phyloP scores from a whole-genome alignment of 1,140 invertebrate species.

The Adoxophyes honmai region DNA sequence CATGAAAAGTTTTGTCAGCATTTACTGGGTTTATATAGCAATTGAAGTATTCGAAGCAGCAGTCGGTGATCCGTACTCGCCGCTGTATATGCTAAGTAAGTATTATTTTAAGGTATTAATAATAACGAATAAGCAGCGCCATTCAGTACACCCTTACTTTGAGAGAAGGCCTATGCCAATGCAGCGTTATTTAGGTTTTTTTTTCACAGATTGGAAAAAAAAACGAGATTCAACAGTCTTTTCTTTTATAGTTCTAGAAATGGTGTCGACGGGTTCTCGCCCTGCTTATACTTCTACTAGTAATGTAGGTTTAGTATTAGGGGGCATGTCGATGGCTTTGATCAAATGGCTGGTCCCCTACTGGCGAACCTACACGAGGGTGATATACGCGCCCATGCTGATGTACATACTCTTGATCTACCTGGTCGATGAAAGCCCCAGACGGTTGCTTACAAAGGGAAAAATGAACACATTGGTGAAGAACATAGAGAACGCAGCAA shows the following conservation, averaged over 20 bases:
- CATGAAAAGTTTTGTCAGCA: background rate
- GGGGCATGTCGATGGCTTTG: background rate
- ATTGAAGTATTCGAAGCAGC: conserved; percentile 14
- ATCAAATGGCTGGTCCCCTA: conserved; percentile 10
- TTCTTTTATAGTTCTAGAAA: conserved; percentile 15
- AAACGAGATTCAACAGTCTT: too few species aligned
- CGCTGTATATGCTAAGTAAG: conserved; percentile 5
- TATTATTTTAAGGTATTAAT: too few species aligned
- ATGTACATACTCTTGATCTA: conserved; percentile 15
- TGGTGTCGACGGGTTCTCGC: background rate
- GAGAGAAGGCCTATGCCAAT: too few species aligned
- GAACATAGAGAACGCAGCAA: conserved; percentile 14
- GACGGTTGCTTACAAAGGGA: conserved; percentile 81
- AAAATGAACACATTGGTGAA: conserved; percentile 5
- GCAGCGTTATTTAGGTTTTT: too few species aligned
- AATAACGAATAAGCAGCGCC: too few species aligned
- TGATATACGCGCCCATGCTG: conserved; percentile 14
- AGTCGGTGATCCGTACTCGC: conserved; percentile 11
- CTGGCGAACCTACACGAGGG: conserved; percentile 18
- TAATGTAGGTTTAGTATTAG: background rate
- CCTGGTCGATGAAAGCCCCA: conserved; percentile 18
- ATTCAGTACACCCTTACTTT: too few species aligned
- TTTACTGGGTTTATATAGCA: conserved; percentile 4
- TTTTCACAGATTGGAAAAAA: too few species aligned
- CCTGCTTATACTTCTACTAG: background rate